These are phyloP conservation scores for Chinchilla lanigera DNA, from an alignment of 2,113 vertebrate genomes.

Conservation along the genomic window DNA sequence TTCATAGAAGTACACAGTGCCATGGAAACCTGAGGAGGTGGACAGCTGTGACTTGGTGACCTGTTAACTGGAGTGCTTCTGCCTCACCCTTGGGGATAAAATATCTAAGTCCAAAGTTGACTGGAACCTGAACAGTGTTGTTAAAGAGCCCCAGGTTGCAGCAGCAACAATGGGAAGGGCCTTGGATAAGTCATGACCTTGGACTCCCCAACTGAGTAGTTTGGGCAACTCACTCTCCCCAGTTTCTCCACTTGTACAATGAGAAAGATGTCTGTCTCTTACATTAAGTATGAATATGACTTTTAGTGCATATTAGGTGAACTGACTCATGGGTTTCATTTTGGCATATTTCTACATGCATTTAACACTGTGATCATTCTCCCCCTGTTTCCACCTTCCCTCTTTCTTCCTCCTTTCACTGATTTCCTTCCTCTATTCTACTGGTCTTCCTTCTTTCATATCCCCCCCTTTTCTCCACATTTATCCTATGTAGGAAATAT, in stretches of 20 bases:
- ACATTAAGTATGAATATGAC: not conserved
- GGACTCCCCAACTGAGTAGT: not conserved
- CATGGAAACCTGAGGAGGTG: slow-evolving; percentile 85
- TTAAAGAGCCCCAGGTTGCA: not conserved
- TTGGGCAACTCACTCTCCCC: not conserved
- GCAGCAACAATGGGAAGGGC: not conserved
- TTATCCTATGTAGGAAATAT: not conserved
- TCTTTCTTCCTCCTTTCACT: not conserved
- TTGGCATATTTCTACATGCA: not conserved
- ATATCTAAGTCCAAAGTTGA: not conserved
- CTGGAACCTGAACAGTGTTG: not conserved
- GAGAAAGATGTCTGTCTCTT: not conserved
- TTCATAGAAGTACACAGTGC: slow-evolving; percentile 91
- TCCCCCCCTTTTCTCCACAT: not conserved
- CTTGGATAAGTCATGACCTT: not conserved
- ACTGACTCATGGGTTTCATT: not conserved
- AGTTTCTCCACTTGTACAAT: not conserved
- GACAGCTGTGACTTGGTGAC: not conserved
- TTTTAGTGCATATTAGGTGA: not conserved
- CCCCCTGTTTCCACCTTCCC: not conserved
- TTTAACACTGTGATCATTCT: not conserved
- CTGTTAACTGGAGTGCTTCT: not conserved
- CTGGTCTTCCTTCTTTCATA: not conserved
- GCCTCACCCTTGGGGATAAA: not conserved
- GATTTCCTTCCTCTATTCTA: not conserved